A percentile compares a stretch with the other conserved stretches of the same genome.
Evolutionary conservation across 1,140 invertebrate species (phyloP).

Genomic region (Alviniconcha marisindica): DNA sequence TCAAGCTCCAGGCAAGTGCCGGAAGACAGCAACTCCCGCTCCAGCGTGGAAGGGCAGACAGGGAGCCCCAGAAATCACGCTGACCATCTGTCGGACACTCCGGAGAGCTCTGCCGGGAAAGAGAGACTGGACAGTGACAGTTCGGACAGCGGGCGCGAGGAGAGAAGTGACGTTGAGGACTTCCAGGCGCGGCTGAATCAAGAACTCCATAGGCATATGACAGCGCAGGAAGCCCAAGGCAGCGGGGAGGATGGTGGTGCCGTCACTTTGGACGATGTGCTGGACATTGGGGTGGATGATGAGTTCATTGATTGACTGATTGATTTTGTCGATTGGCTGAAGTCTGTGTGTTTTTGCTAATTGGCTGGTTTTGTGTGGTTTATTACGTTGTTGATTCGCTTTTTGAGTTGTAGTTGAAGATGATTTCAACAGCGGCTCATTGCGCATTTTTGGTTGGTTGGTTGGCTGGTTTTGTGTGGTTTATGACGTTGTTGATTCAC

Average conservation of each 20-base stretch:
- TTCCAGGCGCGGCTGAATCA: not conserved
- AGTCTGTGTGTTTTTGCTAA: not conserved
- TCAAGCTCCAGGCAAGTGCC: not conserved
- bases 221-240: not conserved
- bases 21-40: constrained; percentile 10
- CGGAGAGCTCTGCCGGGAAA: not conserved
- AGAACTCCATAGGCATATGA: not conserved
- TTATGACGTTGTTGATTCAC: not conserved
- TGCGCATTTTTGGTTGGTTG: not conserved
- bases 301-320: constrained; percentile 27
- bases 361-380: not conserved
- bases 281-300: constrained; percentile 29
- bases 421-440: too few relatives aligned
- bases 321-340: not conserved
- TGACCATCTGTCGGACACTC: constrained; percentile 5
- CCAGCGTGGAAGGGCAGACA: constrained; percentile 18
- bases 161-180: not conserved
- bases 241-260: not conserved
- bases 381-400: not conserved
- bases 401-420: too few relatives aligned
- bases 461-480: too few relatives aligned
- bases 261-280: constrained; percentile 24
- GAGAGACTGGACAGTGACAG: not conserved
- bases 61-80: not conserved
- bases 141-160: not conserved